These are phyloP conservation scores for Tamias sibiricus DNA, from an alignment of 2,113 vertebrate species.

Conservation along the genomic window DNA sequence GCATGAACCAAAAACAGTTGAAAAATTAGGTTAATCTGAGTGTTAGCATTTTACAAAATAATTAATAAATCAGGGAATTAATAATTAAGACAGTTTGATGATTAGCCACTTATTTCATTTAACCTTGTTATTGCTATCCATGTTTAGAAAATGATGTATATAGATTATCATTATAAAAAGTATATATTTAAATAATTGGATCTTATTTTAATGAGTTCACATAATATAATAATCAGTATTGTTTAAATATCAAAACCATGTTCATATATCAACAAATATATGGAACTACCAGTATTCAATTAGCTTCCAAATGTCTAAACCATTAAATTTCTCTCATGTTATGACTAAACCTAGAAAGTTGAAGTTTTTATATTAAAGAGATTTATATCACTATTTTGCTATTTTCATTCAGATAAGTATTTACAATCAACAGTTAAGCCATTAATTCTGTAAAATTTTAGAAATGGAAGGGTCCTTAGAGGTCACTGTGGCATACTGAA, in stretches of 20 bases:
- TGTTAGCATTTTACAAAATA: constrained; percentile 9
- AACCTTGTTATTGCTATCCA: background rate
- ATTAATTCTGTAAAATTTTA: background rate
- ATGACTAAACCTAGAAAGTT: background rate
- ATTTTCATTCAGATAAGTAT: background rate
- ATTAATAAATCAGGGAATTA: constrained; percentile 7
- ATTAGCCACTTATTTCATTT: constrained; percentile 43
- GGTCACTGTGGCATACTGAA: background rate
- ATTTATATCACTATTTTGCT: background rate
- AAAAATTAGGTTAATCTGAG: constrained; percentile 14
- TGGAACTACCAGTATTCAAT: background rate
- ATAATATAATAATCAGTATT: background rate
- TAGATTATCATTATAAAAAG: constrained; percentile 1
- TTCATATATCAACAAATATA: background rate
- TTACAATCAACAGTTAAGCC: background rate
- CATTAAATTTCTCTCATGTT: background rate
- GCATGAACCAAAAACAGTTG: background rate
- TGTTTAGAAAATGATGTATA: constrained; percentile 4
- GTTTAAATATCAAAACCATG: constrained; percentile 32
- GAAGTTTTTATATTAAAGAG: constrained; percentile 50
- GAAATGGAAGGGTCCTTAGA: background rate
- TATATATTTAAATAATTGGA: constrained; percentile 15
- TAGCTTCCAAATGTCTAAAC: background rate
- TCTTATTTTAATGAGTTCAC: background rate
- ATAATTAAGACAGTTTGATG: background rate